A percentile compares a stretch with the other conserved stretches of the same genome.
Evolutionary conservation across 2,888 invertebrate genomes (phyloP).

Genomic region (Euplexia lucipara): DNA sequence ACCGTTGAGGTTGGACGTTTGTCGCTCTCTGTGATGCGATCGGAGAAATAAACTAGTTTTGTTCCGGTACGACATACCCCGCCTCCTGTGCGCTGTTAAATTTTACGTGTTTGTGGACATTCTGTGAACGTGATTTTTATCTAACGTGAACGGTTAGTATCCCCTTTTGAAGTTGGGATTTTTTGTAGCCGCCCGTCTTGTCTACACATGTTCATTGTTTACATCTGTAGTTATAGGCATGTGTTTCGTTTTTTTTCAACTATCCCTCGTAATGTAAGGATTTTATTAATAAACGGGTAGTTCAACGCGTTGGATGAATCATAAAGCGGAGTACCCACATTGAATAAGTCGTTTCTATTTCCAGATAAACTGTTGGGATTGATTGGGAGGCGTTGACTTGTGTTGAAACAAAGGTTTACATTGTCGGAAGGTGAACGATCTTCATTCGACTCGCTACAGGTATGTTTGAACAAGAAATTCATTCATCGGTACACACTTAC

Average conservation of each 20-base stretch:
- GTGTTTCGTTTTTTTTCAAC: slow-evolving; percentile 80
- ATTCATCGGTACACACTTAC: slow-evolving; percentile 64
- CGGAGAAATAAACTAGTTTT: slow-evolving; percentile 89
- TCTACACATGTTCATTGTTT: slow-evolving; percentile 84
- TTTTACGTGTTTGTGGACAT: slow-evolving; percentile 85
- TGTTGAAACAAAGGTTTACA: slow-evolving; percentile 88
- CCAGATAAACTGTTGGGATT: slow-evolving; percentile 89
- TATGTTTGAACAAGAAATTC: slow-evolving; percentile 81
- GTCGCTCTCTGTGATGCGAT: slow-evolving; percentile 82
- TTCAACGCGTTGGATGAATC: slow-evolving; percentile 79
- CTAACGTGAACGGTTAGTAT: slow-evolving; percentile 87
- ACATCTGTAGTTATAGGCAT: slow-evolving; percentile 84
- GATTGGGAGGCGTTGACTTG: slow-evolving; percentile 88
- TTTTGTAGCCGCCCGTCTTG: slow-evolving; percentile 69
- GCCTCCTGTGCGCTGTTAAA: slow-evolving; percentile 81
- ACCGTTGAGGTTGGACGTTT: slow-evolving; percentile 80
- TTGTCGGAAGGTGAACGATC: slow-evolving; percentile 88
- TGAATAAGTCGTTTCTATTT: slow-evolving; percentile 89
- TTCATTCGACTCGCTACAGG: slow-evolving; percentile 84
- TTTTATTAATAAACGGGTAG: slow-evolving; percentile 83
- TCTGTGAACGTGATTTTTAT: slow-evolving; percentile 83
- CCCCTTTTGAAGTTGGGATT: slow-evolving; percentile 65
- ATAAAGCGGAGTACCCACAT: slow-evolving; percentile 83
- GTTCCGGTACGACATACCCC: slow-evolving; percentile 84
- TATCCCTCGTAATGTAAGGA: slow-evolving; percentile 77